Conservation (phyloP, 2,888 invertebrate genomes). For the Eilema depressum region DNA sequence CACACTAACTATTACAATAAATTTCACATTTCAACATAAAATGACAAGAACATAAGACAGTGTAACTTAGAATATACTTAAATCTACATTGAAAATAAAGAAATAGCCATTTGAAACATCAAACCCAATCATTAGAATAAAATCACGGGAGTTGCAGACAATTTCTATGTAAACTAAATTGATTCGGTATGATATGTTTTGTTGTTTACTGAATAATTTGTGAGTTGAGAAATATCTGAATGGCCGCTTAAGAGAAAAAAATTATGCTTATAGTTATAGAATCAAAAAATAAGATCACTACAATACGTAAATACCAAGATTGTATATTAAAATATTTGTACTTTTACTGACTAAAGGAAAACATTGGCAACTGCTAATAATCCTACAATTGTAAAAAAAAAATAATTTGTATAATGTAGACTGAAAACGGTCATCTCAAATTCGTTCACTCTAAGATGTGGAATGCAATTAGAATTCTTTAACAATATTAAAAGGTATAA, state of each 20-base stretch:
- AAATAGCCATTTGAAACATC: constrained; percentile 79
- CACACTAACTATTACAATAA: constrained; percentile 77
- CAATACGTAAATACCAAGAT: constrained; percentile 87
- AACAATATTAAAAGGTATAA: constrained; percentile 88
- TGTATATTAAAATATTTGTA: constrained; percentile 92
- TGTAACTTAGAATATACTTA: constrained; percentile 80
- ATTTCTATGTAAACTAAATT: constrained; percentile 72
- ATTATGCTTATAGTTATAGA: constrained; percentile 86
- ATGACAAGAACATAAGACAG: constrained; percentile 78
- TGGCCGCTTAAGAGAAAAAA: constrained; percentile 82
- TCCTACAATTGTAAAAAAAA: constrained; percentile 85
- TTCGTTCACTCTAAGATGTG: constrained; percentile 87
- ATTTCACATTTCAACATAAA: constrained; percentile 79
- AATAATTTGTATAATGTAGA: constrained; percentile 85
- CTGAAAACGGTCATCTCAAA: constrained; percentile 86
- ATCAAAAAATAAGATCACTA: constrained; percentile 85
- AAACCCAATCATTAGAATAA: constrained; percentile 64
- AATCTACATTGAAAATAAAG: constrained; percentile 81
- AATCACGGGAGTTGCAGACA: constrained; percentile 73
- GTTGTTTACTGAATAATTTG: constrained; percentile 84
- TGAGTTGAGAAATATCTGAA: constrained; percentile 77
- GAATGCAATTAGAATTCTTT: constrained; percentile 88
- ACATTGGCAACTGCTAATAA: constrained; percentile 87
- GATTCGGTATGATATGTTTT: constrained; percentile 85
- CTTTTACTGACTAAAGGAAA: constrained; percentile 94